These are phyloP conservation scores for Choreutis nemorana DNA, from an alignment of 2,888 invertebrate species.

Conservation along the genomic window DNA sequence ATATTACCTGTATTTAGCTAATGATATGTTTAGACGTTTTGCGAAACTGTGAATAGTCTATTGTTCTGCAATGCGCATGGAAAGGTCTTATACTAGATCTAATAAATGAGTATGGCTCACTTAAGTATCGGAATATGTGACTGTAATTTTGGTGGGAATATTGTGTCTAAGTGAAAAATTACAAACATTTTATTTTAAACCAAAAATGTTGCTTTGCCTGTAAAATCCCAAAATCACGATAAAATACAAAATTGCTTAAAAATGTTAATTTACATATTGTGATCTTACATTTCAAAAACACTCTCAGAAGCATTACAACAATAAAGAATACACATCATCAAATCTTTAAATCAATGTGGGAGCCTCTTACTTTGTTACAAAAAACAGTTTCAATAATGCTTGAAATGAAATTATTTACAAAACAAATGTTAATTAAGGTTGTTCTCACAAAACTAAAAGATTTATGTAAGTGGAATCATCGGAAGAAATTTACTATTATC, in stretches of 20 bases:
- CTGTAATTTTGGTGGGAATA: too few species aligned
- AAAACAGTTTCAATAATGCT: conserved; percentile 41
- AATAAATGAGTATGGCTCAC: too few species aligned
- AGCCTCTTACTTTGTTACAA: conserved; percentile 39
- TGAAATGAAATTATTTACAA: conserved; percentile 28
- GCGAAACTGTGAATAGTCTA: conserved; percentile 45
- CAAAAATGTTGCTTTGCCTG: too few species aligned
- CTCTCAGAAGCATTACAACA: too few species aligned
- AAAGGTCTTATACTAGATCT: conserved; percentile 35
- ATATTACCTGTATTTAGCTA: too few species aligned
- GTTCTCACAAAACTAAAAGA: conserved; percentile 39
- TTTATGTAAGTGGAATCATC: conserved; percentile 50
- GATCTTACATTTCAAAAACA: too few species aligned
- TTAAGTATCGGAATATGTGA: too few species aligned
- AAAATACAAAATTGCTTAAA: too few species aligned
- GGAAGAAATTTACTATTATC: conserved; percentile 54
- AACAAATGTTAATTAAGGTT: conserved; percentile 44
- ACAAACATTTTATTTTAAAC: too few species aligned
- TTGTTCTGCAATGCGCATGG: conserved; percentile 47
- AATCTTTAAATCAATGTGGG: conserved; percentile 22
- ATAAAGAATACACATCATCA: conserved; percentile 17
- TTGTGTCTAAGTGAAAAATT: too few species aligned
- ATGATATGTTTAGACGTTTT: conserved; percentile 40
- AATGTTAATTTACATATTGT: too few species aligned
- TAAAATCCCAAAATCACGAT: too few species aligned